These are phyloP conservation scores for Hylyphantes graminicola DNA, from an alignment of 1,140 invertebrate genomes.

Conservation along the genomic window DNA sequence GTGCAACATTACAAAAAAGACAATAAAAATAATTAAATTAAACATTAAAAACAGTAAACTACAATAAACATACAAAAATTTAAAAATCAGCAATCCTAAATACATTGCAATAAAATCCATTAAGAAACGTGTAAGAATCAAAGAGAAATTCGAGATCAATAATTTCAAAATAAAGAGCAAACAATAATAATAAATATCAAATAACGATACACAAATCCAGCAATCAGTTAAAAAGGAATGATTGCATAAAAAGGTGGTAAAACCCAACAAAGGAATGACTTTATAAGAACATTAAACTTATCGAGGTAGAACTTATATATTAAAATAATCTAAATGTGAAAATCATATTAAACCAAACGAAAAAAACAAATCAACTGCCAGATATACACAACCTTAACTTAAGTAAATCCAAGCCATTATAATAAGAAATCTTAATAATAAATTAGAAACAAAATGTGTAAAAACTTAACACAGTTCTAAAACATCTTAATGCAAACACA, in stretches of 20 bases:
- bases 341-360: conserved; percentile 14
- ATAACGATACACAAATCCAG: conserved; percentile 12
- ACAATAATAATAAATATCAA: conserved; percentile 23
- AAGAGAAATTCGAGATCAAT: conserved; percentile 33
- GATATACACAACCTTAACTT: conserved; percentile 39
- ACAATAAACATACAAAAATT: conserved; percentile 43
- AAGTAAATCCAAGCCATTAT: conserved; percentile 48
- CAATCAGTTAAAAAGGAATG: conserved; percentile 51
- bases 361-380: conserved; percentile 38
- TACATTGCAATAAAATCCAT: conserved; percentile 30
- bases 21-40: background rate
- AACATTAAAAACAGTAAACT: conserved; percentile 40
- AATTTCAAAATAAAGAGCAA: background rate
- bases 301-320: conserved; percentile 49
- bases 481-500: conserved; percentile 48
- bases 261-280: conserved; percentile 40
- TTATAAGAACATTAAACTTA: conserved; percentile 9
- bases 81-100: conserved; percentile 26
- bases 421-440: conserved; percentile 50
- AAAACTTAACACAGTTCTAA: conserved; percentile 49
- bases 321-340: conserved; percentile 10
- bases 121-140: background rate
- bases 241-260: conserved; percentile 38
- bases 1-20: conserved; percentile 37
- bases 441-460: conserved; percentile 34